Evolutionary conservation across 2,113 vertebrate species (phyloP), one percentile per base, ranked within the genome.

Genomic region (Xiphophorus maculatus): DNA sequence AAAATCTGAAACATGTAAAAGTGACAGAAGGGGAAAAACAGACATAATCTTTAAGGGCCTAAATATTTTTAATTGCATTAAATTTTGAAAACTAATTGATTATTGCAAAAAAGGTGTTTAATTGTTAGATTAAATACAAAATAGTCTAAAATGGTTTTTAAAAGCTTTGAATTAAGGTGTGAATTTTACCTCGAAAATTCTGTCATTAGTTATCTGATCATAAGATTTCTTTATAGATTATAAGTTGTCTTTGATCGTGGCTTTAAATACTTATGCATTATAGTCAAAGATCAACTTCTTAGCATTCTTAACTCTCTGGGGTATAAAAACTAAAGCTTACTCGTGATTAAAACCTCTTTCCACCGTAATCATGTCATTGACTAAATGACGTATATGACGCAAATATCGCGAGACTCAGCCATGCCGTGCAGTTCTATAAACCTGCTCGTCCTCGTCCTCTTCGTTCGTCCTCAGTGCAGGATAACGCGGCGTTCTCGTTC

Each of bases 401-500:
- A 13, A 7, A 40, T 90, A 87, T 94, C 93, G 94, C 93, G 94
- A 94, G 85, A 91, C 1, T 54, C 54, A 12, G 5, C 0, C n/a
- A 48, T 35, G 33, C 10, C 25, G 25, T 3, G 1, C 1, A 7
- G 75, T 63, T 5, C 32, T 93, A 94, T 89, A 94, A 91, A 2
- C 68, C 1, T 5, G 15, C 61, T 0, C 30, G 15, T 44, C 35
- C 71, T 29, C 63, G 90, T 87, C 92, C 91, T 93, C 65, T 67
- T 81, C 84, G 94, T 95, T 95, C 94, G 94, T 94, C 94, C 94
- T 95, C 93, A 95, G 93, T 95, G 94, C 35, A 93, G 93, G 94
- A 94, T 93, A 95, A 94, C 93, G 74, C 27, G 60, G 44, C 0
- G 0, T 2, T n/a, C 0, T 0, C 3, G n/a, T 1, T n/a, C 3